A percentile compares a stretch with the other conserved stretches of the same genome.
These are phyloP conservation scores for Eidolon dupreanum DNA, from an alignment of 2,797 vertebrate genomes.

Conservation along the genomic window DNA sequence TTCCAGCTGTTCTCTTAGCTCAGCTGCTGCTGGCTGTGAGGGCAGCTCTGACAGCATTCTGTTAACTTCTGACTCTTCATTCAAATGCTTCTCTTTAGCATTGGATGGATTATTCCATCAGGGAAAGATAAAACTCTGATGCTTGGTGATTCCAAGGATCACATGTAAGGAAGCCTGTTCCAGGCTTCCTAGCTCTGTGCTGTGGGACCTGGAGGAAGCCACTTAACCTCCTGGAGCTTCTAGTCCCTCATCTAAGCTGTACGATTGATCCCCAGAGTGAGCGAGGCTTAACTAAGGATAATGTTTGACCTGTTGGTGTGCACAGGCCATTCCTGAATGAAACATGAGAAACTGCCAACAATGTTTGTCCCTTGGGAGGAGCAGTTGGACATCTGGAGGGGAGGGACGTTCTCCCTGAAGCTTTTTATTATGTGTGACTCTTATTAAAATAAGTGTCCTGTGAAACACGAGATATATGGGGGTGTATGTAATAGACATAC, in stretches of 20 bases:
- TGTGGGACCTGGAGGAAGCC: slow-evolving; percentile 1
- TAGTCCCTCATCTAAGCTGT: neutral
- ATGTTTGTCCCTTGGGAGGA: neutral
- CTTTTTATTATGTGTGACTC: neutral
- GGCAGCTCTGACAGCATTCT: neutral
- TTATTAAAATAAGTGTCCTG: neutral
- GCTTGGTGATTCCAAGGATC: neutral
- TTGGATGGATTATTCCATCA: slow-evolving; percentile 27
- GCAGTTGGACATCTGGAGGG: neutral
- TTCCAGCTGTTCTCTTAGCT: neutral
- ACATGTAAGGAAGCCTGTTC: neutral
- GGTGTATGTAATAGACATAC: neutral
- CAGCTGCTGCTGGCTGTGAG: neutral
- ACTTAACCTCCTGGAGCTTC: neutral
- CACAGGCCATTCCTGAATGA: neutral
- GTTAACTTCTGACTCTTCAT: neutral
- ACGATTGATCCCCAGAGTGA: neutral
- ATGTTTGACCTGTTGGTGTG: neutral
- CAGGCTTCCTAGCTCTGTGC: neutral
- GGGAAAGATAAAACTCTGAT: neutral
- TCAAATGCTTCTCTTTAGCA: neutral
- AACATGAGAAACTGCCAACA: neutral
- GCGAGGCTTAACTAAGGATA: neutral
- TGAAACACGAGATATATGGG: neutral
- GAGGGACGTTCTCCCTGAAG: neutral